Evolutionary conservation across 1,140 invertebrate genomes (phyloP).

Genomic region (Fopius arisanus): DNA sequence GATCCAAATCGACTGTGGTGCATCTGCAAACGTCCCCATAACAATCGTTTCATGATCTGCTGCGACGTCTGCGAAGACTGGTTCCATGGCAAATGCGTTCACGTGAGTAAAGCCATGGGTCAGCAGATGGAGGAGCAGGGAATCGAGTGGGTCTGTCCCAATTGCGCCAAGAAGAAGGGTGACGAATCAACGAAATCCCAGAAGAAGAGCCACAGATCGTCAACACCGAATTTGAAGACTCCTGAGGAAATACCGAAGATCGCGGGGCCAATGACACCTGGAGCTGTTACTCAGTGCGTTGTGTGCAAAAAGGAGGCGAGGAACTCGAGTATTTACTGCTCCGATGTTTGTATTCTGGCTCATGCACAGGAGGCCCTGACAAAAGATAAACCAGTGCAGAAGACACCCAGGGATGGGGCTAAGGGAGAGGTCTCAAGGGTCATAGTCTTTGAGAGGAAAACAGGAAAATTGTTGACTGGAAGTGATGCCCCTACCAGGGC

Average conservation of each 20-base stretch:
- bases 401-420: slow-evolving; percentile 40
- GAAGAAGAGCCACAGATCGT: slow-evolving; percentile 29
- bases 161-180: slow-evolving; percentile 76
- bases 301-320: slow-evolving; percentile 78
- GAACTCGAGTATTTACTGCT: slow-evolving; percentile 83
- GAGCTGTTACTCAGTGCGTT: slow-evolving; percentile 69
- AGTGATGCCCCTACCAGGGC: slow-evolving; percentile 79
- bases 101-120: slow-evolving; percentile 89
- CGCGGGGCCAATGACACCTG: slow-evolving; percentile 77
- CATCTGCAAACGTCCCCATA: slow-evolving; percentile 93
- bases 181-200: slow-evolving; percentile 41
- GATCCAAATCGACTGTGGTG: slow-evolving; percentile 96
- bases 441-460: slow-evolving; percentile 81
- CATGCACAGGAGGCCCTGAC: slow-evolving; percentile 80
- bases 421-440: slow-evolving; percentile 65
- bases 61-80: slow-evolving; percentile 96
- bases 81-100: slow-evolving; percentile 97
- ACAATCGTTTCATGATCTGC: slow-evolving; percentile 97
- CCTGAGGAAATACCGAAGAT: background rate
- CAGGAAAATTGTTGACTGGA: slow-evolving; percentile 76
- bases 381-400: slow-evolving; percentile 57
- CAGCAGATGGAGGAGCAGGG: slow-evolving; percentile 88
- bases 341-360: slow-evolving; percentile 83
- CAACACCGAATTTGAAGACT: background rate
- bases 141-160: slow-evolving; percentile 90